Conservation (phyloP, 2,888 invertebrate species). For the Leptopilina myrica region DNA sequence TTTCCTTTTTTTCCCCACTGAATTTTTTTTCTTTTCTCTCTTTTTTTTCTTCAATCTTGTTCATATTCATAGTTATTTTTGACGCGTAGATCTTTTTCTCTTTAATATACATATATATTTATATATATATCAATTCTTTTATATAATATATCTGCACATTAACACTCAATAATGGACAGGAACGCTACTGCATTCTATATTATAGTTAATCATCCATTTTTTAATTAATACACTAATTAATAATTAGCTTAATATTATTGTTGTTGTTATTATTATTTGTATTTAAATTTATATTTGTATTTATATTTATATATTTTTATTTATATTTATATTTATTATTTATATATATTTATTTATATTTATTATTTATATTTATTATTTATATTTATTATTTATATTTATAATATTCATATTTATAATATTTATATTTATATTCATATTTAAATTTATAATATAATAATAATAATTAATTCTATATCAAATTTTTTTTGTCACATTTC, state of each 20-base stretch:
- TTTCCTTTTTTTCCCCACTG: slow-evolving; percentile 13
- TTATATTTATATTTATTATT: too few relatives aligned
- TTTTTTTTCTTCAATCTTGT: too few relatives aligned
- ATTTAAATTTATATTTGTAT: too few relatives aligned
- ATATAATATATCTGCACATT: slow-evolving; percentile 34
- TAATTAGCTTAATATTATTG: neutral
- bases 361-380: too few relatives aligned
- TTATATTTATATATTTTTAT: too few relatives aligned
- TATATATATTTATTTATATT: too few relatives aligned
- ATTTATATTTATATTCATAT: too few relatives aligned
- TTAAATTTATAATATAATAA: neutral
- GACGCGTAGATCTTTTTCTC: slow-evolving; percentile 48
- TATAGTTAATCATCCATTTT: slow-evolving; percentile 2
- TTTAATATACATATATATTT: slow-evolving; percentile 42
- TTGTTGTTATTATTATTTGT: too few relatives aligned
- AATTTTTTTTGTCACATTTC: slow-evolving; percentile 13
- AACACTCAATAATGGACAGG: slow-evolving; percentile 40
- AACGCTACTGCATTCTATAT: slow-evolving; percentile 28
- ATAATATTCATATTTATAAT: too few relatives aligned
- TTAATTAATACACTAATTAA: slow-evolving; percentile 12
- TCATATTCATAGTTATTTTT: slow-evolving; percentile 30
- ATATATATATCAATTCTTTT: slow-evolving; percentile 27
- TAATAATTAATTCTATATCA: slow-evolving; percentile 21
- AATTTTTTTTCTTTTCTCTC: neutral
- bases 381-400: too few relatives aligned